Conservation (phyloP, 2,113 vertebrate species). For the Neolamprologus devosi region DNA sequence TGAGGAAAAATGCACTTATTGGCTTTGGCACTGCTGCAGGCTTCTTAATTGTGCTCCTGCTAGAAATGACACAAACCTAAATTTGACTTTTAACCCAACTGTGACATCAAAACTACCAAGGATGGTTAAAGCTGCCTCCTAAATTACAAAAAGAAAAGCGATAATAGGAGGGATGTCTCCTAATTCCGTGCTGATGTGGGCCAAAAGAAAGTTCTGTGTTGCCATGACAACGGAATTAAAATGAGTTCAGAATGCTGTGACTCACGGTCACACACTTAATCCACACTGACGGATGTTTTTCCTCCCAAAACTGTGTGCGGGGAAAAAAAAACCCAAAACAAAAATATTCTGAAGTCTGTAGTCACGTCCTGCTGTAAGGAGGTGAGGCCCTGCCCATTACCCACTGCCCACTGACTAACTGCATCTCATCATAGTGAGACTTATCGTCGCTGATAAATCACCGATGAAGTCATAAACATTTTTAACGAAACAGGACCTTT, state of each 20-base stretch:
- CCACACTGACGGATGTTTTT: neutral
- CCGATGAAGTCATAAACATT: neutral
- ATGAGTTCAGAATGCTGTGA: neutral
- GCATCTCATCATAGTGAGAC: neutral
- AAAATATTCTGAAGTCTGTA: neutral
- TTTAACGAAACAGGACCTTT: neutral
- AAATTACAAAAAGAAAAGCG: neutral
- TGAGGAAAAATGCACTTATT: neutral
- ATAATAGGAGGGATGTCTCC: neutral
- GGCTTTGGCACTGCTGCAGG: neutral
- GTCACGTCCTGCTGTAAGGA: neutral
- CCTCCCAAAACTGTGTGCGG: neutral
- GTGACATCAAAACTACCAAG: neutral
- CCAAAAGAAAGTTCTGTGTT: neutral
- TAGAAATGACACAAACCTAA: neutral
- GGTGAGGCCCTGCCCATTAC: neutral
- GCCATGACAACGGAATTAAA: neutral
- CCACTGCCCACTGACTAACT: neutral
- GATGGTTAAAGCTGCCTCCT: neutral
- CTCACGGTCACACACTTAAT: neutral
- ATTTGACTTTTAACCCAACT: neutral
- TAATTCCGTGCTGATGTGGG: neutral
- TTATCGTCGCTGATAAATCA: neutral
- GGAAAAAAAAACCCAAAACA: fast-evolving
- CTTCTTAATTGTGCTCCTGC: neutral